Evolutionary conservation across 2,888 invertebrate species (phyloP).

Genomic region (Meandrusa payeni): DNA sequence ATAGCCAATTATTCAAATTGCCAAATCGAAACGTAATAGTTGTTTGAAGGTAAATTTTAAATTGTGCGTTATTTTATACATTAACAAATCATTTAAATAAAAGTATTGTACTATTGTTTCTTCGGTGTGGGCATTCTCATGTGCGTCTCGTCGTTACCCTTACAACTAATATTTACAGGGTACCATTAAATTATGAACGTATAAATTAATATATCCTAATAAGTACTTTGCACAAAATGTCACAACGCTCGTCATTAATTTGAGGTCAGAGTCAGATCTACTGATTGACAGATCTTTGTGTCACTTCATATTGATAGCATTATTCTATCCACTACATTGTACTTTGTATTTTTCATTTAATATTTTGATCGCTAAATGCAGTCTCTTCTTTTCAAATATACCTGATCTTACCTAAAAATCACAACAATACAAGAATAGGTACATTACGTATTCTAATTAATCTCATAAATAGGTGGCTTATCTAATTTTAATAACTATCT

Average conservation of each 20-base stretch:
- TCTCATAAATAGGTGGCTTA: conserved; percentile 77
- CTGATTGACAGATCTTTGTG: conserved; percentile 30
- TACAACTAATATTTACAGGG: conserved; percentile 72
- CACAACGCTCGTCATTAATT: conserved; percentile 59
- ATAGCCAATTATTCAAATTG: conserved; percentile 16
- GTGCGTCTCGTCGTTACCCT: conserved; percentile 34
- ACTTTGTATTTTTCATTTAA: conserved; percentile 44
- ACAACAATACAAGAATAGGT: conserved; percentile 67
- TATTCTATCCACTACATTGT: conserved; percentile 29
- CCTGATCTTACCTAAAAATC: conserved; percentile 61
- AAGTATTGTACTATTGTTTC: conserved; percentile 38
- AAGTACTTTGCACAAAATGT: conserved; percentile 79
- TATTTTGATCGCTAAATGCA: conserved; percentile 69
- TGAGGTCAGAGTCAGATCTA: conserved; percentile 51
- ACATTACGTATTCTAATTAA: conserved; percentile 67
- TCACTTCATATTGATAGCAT: conserved; percentile 26
- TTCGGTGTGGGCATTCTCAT: conserved; percentile 43
- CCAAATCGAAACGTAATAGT: background rate
- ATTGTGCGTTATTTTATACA: conserved; percentile 19
- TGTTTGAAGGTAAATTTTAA: background rate
- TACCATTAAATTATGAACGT: conserved; percentile 64
- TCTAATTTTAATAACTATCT: conserved; percentile 58
- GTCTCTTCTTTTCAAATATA: conserved; percentile 57
- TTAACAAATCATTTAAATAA: too few relatives aligned
- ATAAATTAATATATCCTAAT: conserved; percentile 80